Conservation (phyloP, 2,888 invertebrate genomes). For the Hyles lineata region DNA sequence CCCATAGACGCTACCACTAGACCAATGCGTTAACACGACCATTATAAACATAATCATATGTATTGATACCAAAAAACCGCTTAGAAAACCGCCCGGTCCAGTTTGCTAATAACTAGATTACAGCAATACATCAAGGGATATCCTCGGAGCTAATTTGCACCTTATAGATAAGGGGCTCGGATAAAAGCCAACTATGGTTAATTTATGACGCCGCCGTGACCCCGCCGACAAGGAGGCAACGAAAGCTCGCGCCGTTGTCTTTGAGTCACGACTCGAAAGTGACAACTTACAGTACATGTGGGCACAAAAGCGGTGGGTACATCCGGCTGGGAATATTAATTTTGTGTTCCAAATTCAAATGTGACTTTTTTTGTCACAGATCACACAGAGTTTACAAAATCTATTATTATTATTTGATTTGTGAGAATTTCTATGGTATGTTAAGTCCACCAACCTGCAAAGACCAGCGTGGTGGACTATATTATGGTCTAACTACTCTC, state of each 20-base stretch:
- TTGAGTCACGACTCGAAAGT: slow-evolving; percentile 76
- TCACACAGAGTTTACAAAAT: no score
- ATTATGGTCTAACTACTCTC: no score
- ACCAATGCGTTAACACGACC: no score
- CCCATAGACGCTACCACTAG: no score
- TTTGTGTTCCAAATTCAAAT: neutral
- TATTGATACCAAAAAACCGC: neutral
- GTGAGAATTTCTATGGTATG: no score
- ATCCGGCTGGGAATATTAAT: slow-evolving; percentile 4
- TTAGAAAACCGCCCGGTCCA: slow-evolving; percentile 4
- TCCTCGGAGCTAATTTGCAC: slow-evolving; percentile 42
- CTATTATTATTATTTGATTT: no score
- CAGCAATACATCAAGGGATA: slow-evolving; percentile 36
- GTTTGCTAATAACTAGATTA: slow-evolving; percentile 14
- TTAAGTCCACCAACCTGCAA: no score
- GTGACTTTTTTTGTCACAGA: no score
- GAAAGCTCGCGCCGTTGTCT: slow-evolving; percentile 61
- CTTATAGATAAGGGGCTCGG: slow-evolving; percentile 46
- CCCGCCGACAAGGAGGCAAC: slow-evolving; percentile 52
- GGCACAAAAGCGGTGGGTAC: slow-evolving; percentile 42
- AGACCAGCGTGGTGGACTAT: no score
- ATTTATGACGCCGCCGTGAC: slow-evolving; percentile 60
- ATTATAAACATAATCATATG: no score
- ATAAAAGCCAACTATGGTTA: slow-evolving; percentile 55
- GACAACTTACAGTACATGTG: slow-evolving; percentile 66